Conservation (phyloP, 2,888 invertebrate species). For the Protodeltote pygarga region DNA sequence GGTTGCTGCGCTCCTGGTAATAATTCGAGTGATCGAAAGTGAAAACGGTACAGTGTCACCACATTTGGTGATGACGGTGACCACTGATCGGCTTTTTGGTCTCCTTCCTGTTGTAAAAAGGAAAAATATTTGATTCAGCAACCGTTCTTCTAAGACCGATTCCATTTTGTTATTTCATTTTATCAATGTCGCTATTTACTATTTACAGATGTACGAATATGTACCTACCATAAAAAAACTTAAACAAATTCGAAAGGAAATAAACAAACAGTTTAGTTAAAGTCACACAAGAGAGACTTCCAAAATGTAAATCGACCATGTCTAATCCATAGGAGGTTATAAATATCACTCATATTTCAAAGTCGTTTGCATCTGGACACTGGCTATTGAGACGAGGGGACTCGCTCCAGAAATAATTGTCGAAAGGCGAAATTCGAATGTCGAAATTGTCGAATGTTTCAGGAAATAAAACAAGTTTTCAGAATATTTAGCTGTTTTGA, state of each 20-base stretch:
- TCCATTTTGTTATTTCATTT: too few relatives aligned
- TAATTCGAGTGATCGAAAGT: constrained; percentile 77
- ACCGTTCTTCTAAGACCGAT: too few relatives aligned
- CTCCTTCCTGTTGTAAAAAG: constrained; percentile 14
- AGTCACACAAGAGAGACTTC: constrained; percentile 32
- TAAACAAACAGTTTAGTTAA: neutral
- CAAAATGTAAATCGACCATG: constrained; percentile 56
- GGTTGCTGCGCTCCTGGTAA: constrained; percentile 79
- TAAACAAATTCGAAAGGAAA: neutral
- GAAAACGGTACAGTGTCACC: constrained; percentile 66
- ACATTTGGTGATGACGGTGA: constrained; percentile 39
- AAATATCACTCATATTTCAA: constrained; percentile 86
- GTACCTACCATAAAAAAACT: neutral
- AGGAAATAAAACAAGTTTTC: constrained; percentile 29
- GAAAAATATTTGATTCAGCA: constrained; percentile 15
- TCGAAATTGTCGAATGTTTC: constrained; percentile 47
- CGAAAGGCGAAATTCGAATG: too few relatives aligned
- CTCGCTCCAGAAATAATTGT: constrained; percentile 72
- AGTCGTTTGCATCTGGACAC: constrained; percentile 86
- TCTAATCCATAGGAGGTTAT: constrained; percentile 68
- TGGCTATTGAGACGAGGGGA: constrained; percentile 76
- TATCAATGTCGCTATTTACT: too few relatives aligned
- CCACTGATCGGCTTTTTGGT: constrained; percentile 22
- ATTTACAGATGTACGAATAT: too few relatives aligned
- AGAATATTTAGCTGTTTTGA: neutral